These are phyloP conservation scores for Mesopsocus fuscifrons DNA, from an alignment of 2,888 invertebrate genomes.

Conservation along the genomic window DNA sequence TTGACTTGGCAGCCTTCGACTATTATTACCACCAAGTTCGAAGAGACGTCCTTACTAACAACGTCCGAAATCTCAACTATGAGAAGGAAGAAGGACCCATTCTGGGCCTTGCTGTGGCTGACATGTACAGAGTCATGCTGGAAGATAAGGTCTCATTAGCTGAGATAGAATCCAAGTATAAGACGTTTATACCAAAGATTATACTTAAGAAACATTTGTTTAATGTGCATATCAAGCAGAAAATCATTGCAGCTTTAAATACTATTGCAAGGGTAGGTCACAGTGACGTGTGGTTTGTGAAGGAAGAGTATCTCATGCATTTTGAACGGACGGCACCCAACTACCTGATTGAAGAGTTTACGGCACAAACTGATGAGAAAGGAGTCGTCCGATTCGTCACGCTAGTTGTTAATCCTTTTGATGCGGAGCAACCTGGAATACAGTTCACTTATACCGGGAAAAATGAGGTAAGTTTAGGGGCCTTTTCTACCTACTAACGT, in stretches of 20 bases:
- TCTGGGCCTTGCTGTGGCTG: slow-evolving; percentile 67
- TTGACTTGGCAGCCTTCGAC: slow-evolving; percentile 59
- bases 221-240: slow-evolving; percentile 43
- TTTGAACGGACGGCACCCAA: slow-evolving; percentile 62
- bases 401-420: slow-evolving; percentile 42
- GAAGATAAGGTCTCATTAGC: slow-evolving; percentile 48
- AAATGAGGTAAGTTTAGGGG: slow-evolving; percentile 33
- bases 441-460: slow-evolving; percentile 40
- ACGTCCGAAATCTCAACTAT: slow-evolving; percentile 59
- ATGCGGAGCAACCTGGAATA: slow-evolving; percentile 44
- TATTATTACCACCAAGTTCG: slow-evolving; percentile 75
- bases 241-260: slow-evolving; percentile 44
- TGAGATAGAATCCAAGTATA: slow-evolving; percentile 55
- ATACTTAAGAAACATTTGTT: slow-evolving; percentile 48
- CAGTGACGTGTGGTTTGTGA: slow-evolving; percentile 48
- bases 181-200: slow-evolving; percentile 65
- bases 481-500: not conserved
- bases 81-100: slow-evolving; percentile 57
- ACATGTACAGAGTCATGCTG: slow-evolving; percentile 70
- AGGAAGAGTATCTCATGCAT: slow-evolving; percentile 61
- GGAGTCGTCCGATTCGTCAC: slow-evolving; percentile 83
- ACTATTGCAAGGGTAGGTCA: slow-evolving; percentile 33
- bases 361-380: slow-evolving; percentile 43
- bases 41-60: slow-evolving; percentile 59
- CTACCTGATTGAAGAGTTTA: slow-evolving; percentile 58